Base-by-base conservation (phyloP, 1,140 invertebrate species). In the Tenebrio molitor region DNA sequence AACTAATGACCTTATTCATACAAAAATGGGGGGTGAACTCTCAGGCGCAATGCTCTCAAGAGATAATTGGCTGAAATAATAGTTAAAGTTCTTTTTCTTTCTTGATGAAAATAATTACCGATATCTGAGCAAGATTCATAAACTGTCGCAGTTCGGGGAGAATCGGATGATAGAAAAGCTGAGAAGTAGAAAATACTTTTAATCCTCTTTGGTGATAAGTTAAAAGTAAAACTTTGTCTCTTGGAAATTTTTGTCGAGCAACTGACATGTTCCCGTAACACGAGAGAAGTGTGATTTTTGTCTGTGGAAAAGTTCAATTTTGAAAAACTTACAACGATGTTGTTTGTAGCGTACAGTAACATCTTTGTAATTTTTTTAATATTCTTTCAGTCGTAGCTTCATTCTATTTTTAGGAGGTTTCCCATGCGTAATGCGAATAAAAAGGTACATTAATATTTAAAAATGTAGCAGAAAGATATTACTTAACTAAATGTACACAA, bases 101-200 rank as follows among this genome's bases (percentile, higher is more conserved):
- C 17, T 46, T 46, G 42, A 12, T 16, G 12, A 8, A 50, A 50
- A 50, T 17, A 17, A 50, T 50, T 50, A 50, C 23, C 4, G 44
- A 8, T 29, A 29, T 29, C 8, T 29, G 36, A 12, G 36, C 2
- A 39, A 39, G 36, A 39, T 39, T 39, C 36, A 39, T 29, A 29
- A 58, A 58, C 50, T 58, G 50, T 58, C 23, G 14, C n/a, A 58
- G 21, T 58, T 33, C 15, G 2, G 23, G 15, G 50, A 58, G 29
- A 58, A 58, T 33, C 50, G 50, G 29, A 29, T 58, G n/a, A 29
- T 29, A 15, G 12, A 23, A 58, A 58, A 58, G 21, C 50, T 58
- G 50, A 58, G 50, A 58, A 5, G 50, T 29, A 25, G 50, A 23
- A 58, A 25, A 58, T 58, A 58, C 50, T 58, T 58, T 58, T 58